These are phyloP conservation scores for Linyphia triangularis DNA, from an alignment of 2,888 invertebrate genomes.

Conservation along the genomic window DNA sequence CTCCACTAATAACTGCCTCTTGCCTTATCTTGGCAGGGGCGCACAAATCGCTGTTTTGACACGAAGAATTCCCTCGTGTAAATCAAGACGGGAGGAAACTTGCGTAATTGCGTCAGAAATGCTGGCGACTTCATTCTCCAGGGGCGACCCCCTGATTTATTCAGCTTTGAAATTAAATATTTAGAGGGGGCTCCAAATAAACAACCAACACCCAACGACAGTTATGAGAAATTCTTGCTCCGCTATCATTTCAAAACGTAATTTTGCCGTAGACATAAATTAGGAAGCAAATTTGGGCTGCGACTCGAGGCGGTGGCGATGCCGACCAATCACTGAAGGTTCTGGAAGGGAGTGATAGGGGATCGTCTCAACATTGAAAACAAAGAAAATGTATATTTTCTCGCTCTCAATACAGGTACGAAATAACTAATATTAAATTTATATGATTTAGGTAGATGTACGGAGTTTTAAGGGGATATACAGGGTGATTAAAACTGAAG, in stretches of 20 bases:
- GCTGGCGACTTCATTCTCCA: slow-evolving; percentile 58
- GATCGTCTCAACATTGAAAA: slow-evolving; percentile 11
- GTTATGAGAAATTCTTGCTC: slow-evolving; percentile 75
- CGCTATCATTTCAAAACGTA: slow-evolving; percentile 75
- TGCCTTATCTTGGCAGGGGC: background rate
- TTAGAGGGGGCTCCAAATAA: slow-evolving; percentile 66
- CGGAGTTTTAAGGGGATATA: too few species aligned
- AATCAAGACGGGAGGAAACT: slow-evolving; percentile 39
- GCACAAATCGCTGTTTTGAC: slow-evolving; percentile 39
- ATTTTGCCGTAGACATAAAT: slow-evolving; percentile 75
- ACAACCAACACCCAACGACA: slow-evolving; percentile 70
- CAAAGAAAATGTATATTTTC: too few species aligned
- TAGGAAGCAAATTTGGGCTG: slow-evolving; percentile 66
- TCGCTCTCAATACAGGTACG: too few species aligned
- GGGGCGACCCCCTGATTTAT: slow-evolving; percentile 66
- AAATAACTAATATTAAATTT: too few species aligned
- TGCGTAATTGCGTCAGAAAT: slow-evolving; percentile 51
- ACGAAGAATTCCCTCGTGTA: slow-evolving; percentile 16
- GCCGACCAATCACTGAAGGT: slow-evolving; percentile 65
- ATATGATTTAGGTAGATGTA: too few species aligned
- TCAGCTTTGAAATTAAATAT: slow-evolving; percentile 74
- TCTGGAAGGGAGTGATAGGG: background rate
- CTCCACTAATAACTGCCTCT: too few species aligned
- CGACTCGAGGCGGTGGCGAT: slow-evolving; percentile 63
- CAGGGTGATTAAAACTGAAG: too few species aligned